These are phyloP conservation scores for Acestrorhynchus altus DNA, from an alignment of 2,797 vertebrate species.

Conservation along the genomic window DNA sequence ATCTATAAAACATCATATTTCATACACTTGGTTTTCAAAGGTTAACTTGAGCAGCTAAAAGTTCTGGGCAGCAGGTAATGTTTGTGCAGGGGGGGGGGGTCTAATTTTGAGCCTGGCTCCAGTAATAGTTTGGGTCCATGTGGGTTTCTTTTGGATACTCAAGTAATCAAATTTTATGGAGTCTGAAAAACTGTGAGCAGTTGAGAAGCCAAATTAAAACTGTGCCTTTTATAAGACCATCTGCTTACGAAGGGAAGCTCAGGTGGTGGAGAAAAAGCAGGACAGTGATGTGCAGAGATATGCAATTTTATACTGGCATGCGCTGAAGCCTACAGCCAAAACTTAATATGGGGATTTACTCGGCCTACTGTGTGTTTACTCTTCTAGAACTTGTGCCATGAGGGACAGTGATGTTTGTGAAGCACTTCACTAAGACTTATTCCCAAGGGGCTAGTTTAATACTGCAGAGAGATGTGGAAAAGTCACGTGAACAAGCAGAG, in stretches of 20 bases:
- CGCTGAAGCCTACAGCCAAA: background rate
- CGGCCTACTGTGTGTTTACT: constrained; percentile 35
- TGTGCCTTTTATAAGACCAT: background rate
- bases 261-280: background rate
- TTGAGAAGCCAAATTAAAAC: constrained; percentile 3
- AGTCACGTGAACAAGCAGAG: constrained; percentile 25
- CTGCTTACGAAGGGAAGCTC: background rate
- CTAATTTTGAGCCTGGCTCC: too few relatives aligned
- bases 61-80: too few relatives aligned
- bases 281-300: constrained; percentile 1
- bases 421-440: background rate
- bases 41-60: too few relatives aligned
- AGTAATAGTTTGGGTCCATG: too few relatives aligned
- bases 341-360: constrained; percentile 24
- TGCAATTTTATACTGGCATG: constrained; percentile 16
- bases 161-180: background rate
- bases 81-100: too few relatives aligned
- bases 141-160: too few relatives aligned
- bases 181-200: background rate
- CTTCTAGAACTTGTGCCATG: constrained; percentile 22
- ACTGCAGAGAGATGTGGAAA: constrained; percentile 11
- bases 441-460: constrained; percentile 31
- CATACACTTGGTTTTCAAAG: too few relatives aligned
- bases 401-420: constrained; percentile 23
- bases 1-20: too few relatives aligned